These are phyloP conservation scores for Oreochromis niloticus DNA, from an alignment of 2,113 vertebrate species.

Conservation along the genomic window DNA sequence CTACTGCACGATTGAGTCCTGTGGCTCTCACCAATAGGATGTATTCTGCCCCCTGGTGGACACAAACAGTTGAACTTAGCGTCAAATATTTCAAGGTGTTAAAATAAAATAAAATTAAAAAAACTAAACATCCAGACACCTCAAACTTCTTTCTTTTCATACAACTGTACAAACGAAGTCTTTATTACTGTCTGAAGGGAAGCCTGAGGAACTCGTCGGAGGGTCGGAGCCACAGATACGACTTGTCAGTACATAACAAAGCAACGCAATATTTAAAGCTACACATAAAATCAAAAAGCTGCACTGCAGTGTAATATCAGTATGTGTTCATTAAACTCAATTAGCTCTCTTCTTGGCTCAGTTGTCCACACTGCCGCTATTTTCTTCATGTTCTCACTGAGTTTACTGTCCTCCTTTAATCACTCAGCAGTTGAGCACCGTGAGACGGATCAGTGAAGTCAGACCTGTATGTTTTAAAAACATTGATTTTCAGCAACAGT, in stretches of 20 bases:
- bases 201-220: background rate
- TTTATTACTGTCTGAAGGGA: background rate
- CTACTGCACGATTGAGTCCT: background rate
- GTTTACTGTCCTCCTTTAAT: background rate
- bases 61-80: background rate
- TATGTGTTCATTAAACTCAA: background rate
- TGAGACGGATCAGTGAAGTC: background rate
- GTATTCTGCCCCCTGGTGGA: background rate
- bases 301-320: background rate
- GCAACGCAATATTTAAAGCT: background rate
- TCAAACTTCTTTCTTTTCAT: background rate
- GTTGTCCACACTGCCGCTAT: too few species aligned
- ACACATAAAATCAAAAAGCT: background rate
- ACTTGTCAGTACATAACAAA: accelerated
- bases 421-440: background rate
- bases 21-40: background rate
- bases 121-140: background rate
- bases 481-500: background rate
- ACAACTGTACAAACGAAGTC: background rate
- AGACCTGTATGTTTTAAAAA: background rate
- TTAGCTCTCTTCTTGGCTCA: too few species aligned
- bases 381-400: too few species aligned
- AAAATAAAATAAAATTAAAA: background rate
- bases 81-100: background rate
- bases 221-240: accelerated